Evolutionary conservation across 2,888 invertebrate species (phyloP).

Genomic region (Cryptops parisi): DNA sequence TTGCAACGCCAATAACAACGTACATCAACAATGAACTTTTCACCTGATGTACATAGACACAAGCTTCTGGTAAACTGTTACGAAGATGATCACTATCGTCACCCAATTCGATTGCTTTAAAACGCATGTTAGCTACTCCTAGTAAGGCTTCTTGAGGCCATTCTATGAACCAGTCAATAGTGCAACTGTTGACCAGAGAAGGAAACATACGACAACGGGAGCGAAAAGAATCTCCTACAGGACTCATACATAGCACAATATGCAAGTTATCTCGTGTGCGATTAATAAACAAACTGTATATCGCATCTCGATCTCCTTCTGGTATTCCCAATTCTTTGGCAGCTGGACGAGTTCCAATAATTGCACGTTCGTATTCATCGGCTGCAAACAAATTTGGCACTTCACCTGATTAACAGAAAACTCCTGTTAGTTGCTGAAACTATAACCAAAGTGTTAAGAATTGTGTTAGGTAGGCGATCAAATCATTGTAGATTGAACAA

Average conservation of each 20-base stretch:
- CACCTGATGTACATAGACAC: conserved; percentile 57
- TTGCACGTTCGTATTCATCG: conserved; percentile 69
- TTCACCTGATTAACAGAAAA: no score
- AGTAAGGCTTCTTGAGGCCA: conserved; percentile 80
- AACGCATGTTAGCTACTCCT: conserved; percentile 62
- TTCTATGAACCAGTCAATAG: conserved; percentile 44
- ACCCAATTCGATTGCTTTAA: conserved; percentile 38
- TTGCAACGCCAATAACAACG: no score
- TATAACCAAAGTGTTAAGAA: no score
- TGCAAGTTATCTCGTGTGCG: conserved; percentile 69
- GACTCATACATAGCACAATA: conserved; percentile 78
- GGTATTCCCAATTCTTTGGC: conserved; percentile 55
- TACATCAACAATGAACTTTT: conserved; percentile 13
- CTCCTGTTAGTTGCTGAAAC: no score
- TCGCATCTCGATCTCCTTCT: conserved; percentile 49
- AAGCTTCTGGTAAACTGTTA: conserved; percentile 44
- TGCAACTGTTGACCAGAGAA: conserved; percentile 34
- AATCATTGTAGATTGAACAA: no score
- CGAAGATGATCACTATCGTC: conserved; percentile 34
- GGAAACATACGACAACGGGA: conserved; percentile 36
- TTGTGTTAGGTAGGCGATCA: no score
- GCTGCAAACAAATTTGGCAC: conserved; percentile 70
- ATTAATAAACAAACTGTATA: conserved; percentile 72
- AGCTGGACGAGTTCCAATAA: conserved; percentile 53
- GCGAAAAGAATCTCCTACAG: conserved; percentile 75